Percentiles rank a stretch among this genome's conserved stretches.
These are phyloP conservation scores for Oreochromis tanganicae DNA, from an alignment of 2,113 vertebrate species.

Conservation along the genomic window DNA sequence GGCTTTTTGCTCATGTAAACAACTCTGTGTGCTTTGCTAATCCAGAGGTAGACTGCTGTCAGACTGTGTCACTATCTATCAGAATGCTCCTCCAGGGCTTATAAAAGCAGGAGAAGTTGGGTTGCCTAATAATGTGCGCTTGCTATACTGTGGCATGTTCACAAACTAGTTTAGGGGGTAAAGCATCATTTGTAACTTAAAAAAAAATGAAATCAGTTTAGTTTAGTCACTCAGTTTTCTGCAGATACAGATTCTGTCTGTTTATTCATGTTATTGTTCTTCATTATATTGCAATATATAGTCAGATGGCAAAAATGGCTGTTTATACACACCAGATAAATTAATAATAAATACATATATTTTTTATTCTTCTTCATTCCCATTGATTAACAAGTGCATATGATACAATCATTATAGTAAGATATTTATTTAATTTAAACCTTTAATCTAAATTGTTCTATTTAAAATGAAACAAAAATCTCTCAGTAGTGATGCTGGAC, in stretches of 20 bases:
- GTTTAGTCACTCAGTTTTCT: background rate
- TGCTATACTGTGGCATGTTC: background rate
- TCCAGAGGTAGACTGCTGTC: constrained; percentile 52
- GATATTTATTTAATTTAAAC: background rate
- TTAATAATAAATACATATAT: background rate
- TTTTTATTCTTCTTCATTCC: background rate
- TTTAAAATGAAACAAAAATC: background rate
- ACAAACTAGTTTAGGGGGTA: background rate
- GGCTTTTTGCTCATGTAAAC: constrained; percentile 46
- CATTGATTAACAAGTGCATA: background rate
- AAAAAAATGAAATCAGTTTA: background rate
- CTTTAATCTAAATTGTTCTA: background rate
- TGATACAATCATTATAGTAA: background rate
- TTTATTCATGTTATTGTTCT: background rate
- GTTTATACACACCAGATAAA: background rate
- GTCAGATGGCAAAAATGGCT: background rate
- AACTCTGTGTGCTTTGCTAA: constrained; percentile 37
- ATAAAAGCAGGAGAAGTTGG: background rate
- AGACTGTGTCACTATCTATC: constrained; percentile 47
- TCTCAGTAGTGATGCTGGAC: background rate
- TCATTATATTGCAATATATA: background rate
- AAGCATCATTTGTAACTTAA: background rate
- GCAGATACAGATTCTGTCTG: background rate
- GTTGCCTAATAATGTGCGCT: background rate
- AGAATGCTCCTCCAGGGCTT: constrained; percentile 10